A percentile compares a stretch with the other conserved stretches of the same genome.
Conservation (phyloP, 2,888 invertebrate species). For the Thalpophila matura region DNA sequence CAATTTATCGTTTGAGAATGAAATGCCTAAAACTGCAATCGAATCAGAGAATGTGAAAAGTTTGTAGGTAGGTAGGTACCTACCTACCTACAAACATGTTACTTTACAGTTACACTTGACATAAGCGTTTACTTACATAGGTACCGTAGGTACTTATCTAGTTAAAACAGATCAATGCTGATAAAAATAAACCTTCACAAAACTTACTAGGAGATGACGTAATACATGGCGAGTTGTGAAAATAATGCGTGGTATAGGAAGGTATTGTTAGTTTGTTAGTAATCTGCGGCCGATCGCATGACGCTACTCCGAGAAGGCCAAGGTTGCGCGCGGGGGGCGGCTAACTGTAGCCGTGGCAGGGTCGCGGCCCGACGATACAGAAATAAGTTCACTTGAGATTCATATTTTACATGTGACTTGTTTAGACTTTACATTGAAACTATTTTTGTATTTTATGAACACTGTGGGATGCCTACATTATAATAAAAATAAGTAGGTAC, state of each 20-base stretch:
- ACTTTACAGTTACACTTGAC: neutral
- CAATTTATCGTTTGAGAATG: too few relatives aligned
- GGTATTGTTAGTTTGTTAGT: too few relatives aligned
- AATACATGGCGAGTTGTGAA: constrained; percentile 51
- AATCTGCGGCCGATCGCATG: constrained; percentile 63
- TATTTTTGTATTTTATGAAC: neutral
- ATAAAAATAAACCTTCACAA: constrained; percentile 56
- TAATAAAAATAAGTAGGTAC: too few relatives aligned
- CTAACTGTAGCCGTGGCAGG: constrained; percentile 63
- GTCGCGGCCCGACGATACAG: constrained; percentile 42
- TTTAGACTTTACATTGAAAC: neutral
- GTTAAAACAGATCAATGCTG: constrained; percentile 22
- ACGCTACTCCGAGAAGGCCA: constrained; percentile 72
- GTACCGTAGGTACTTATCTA: too few relatives aligned
- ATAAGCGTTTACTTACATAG: too few relatives aligned
- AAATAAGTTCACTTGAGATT: constrained; percentile 49
- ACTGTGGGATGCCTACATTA: too few relatives aligned
- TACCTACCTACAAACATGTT: neutral
- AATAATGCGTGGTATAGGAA: constrained; percentile 59
- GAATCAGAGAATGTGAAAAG: too few relatives aligned
- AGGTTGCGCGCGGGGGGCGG: constrained; percentile 70
- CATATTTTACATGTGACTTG: constrained; percentile 14
- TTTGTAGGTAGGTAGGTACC: neutral
- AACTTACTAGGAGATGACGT: constrained; percentile 50
- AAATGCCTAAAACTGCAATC: too few relatives aligned